Conservation (phyloP, 2,113 vertebrate genomes). For the Myocastor coypus region DNA sequence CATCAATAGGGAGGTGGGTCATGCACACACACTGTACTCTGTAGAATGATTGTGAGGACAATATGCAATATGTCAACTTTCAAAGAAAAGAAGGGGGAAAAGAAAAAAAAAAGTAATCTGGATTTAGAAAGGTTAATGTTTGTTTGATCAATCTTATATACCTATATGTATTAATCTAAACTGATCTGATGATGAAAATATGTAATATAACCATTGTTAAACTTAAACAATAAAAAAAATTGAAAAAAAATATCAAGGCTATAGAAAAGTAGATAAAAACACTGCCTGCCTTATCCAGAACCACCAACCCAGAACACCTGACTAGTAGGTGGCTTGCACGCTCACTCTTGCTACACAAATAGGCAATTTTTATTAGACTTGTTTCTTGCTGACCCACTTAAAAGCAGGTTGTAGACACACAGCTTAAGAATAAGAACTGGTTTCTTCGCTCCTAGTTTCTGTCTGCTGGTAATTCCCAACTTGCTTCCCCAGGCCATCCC, state of each 20-base stretch:
- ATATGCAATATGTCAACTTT: too few species aligned
- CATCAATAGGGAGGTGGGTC: too few species aligned
- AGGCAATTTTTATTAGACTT: neutral
- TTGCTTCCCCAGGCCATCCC: neutral
- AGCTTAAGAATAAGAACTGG: neutral
- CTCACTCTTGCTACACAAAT: neutral
- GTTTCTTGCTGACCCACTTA: neutral
- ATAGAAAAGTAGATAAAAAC: neutral
- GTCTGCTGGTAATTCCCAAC: neutral
- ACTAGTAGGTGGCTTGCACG: rapidly evolving
- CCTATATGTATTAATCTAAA: too few species aligned
- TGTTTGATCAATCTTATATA: too few species aligned
- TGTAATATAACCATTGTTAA: too few species aligned
- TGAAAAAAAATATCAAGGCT: neutral
- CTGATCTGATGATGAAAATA: too few species aligned
- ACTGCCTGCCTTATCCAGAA: neutral
- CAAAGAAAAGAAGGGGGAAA: too few species aligned
- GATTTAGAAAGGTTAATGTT: too few species aligned
- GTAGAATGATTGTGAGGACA: too few species aligned
- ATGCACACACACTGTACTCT: too few species aligned
- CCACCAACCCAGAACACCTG: neutral
- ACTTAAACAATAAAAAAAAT: too few species aligned
- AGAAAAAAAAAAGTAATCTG: too few species aligned
- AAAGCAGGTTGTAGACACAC: neutral
- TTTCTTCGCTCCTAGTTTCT: neutral